A percentile compares a stretch with the other conserved stretches of the same genome.
Evolutionary conservation across 1,140 invertebrate species (phyloP).

Genomic region (Pogonomyrmex californicus): DNA sequence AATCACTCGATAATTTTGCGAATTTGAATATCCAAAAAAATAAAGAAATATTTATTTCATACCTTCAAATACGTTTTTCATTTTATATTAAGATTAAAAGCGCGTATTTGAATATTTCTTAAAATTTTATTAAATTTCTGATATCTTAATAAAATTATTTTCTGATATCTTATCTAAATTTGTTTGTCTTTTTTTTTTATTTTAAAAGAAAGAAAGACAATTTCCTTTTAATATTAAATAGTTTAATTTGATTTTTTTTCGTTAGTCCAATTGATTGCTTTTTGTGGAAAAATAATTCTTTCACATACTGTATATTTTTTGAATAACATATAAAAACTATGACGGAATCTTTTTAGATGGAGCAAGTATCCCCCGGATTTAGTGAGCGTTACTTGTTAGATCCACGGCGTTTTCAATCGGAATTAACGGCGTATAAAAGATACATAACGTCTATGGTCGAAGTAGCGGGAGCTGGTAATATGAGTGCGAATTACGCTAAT

Average conservation of each 20-base stretch:
- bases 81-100: neutral
- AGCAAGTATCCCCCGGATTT: slow-evolving; percentile 90
- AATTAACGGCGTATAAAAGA: slow-evolving; percentile 88
- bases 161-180: neutral
- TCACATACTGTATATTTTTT: neutral
- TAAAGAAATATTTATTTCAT: neutral
- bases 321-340: neutral
- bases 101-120: slow-evolving; percentile 1
- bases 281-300: neutral
- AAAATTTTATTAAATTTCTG: neutral
- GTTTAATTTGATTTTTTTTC: slow-evolving; percentile 16
- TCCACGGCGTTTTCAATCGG: slow-evolving; percentile 88
- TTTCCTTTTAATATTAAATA: neutral
- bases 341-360: slow-evolving; percentile 85
- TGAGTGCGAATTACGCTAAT: slow-evolving; percentile 88
- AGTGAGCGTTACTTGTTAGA: slow-evolving; percentile 89
- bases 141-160: neutral
- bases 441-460: slow-evolving; percentile 89
- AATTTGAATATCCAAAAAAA: neutral
- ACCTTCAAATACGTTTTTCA: neutral
- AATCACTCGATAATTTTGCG: neutral
- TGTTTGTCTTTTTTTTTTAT: neutral
- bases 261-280: neutral
- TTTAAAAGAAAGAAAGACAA: neutral
- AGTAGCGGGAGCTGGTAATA: slow-evolving; percentile 85